These are phyloP conservation scores for Calephelis virginiensis DNA, from an alignment of 1,140 invertebrate genomes.

Conservation along the genomic window DNA sequence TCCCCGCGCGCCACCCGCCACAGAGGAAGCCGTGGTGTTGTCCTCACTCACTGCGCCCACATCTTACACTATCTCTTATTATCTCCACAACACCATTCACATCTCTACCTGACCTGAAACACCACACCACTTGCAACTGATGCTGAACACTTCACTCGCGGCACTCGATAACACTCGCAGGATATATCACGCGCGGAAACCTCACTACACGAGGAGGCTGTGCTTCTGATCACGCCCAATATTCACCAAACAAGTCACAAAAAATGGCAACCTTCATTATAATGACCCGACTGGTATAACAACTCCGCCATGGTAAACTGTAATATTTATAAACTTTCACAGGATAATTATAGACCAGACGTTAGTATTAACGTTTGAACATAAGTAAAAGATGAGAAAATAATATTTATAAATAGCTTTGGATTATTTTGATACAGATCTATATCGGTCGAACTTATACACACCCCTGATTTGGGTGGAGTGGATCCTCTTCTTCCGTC, in stretches of 20 bases:
- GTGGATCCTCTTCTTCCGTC: slow-evolving; percentile 68
- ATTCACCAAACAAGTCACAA: slow-evolving; percentile 57
- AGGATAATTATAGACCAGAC: slow-evolving; percentile 76
- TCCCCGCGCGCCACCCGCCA: slow-evolving; percentile 72
- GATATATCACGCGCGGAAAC: slow-evolving; percentile 22
- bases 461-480: slow-evolving; percentile 75
- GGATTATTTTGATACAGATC: slow-evolving; percentile 78
- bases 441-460: slow-evolving; percentile 73
- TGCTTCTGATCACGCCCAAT: slow-evolving; percentile 56
- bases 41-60: slow-evolving; percentile 61
- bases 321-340: slow-evolving; percentile 79
- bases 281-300: slow-evolving; percentile 56
- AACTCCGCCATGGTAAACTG: slow-evolving; percentile 63
- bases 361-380: slow-evolving; percentile 78
- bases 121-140: slow-evolving; percentile 48
- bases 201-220: slow-evolving; percentile 24
- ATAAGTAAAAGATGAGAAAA: slow-evolving; percentile 78
- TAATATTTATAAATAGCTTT: slow-evolving; percentile 79
- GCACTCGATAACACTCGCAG: slow-evolving; percentile 35
- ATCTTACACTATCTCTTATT: slow-evolving; percentile 67
- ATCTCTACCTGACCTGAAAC: slow-evolving; percentile 66
- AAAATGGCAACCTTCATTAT: slow-evolving; percentile 76
- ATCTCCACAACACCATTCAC: slow-evolving; percentile 69
- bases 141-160: slow-evolving; percentile 22
- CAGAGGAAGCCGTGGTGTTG: slow-evolving; percentile 74